These are phyloP conservation scores for Oreochromis aureus DNA, from an alignment of 2,113 vertebrate species.

Conservation along the genomic window DNA sequence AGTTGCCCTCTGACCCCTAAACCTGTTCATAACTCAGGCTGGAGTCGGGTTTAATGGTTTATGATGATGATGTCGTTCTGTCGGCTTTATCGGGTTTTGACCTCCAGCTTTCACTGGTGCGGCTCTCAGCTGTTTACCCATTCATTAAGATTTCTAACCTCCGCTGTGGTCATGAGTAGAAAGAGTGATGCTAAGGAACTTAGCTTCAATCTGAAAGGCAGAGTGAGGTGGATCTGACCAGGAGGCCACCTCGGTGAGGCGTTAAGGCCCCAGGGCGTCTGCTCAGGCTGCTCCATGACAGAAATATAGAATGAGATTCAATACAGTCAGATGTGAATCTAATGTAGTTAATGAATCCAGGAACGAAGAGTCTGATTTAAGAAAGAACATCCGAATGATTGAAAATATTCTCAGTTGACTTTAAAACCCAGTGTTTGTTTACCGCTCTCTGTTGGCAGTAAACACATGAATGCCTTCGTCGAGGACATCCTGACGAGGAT, in stretches of 20 bases:
- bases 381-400: neutral
- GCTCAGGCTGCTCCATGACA: neutral
- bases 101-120: neutral
- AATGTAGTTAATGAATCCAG: neutral
- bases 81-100: neutral
- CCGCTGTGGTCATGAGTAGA: neutral
- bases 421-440: neutral
- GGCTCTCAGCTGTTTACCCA: neutral
- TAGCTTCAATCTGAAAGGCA: neutral
- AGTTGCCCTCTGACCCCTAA: neutral
- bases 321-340: neutral
- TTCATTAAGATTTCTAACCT: neutral
- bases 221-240: neutral
- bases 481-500: conserved; percentile 94
- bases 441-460: conserved; percentile 57
- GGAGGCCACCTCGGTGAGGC: neutral
- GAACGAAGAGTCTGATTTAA: neutral
- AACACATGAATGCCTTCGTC: conserved; percentile 94
- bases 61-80: neutral
- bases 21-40: neutral
- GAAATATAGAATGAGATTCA: neutral
- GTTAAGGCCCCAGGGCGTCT: neutral
- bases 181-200: neutral
- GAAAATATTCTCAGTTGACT: neutral
- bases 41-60: neutral